Conservation (phyloP, 2,797 vertebrate genomes). For the Botia almorhae region DNA sequence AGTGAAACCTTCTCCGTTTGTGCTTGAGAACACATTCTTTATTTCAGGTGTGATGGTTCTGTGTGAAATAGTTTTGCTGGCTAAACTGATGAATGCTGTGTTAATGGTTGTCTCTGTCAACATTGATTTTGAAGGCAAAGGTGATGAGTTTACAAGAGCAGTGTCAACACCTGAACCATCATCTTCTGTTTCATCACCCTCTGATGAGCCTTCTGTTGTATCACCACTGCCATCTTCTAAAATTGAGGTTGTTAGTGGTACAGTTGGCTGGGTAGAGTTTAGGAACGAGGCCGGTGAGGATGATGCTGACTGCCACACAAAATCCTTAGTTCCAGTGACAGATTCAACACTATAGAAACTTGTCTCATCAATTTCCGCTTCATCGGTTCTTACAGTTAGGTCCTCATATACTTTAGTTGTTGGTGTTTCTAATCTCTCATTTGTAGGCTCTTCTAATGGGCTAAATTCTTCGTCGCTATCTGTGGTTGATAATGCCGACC, state of each 20-base stretch:
- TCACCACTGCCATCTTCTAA: slow-evolving; percentile 65
- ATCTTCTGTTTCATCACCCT: slow-evolving; percentile 39
- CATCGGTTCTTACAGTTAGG: slow-evolving; percentile 67
- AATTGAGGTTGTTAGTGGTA: slow-evolving; percentile 23
- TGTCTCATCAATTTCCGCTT: slow-evolving; percentile 66
- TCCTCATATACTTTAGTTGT: slow-evolving; percentile 55
- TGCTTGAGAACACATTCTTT: slow-evolving; percentile 21
- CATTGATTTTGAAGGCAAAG: slow-evolving; percentile 41
- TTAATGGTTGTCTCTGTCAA: slow-evolving; percentile 31
- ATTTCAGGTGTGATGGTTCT: slow-evolving; percentile 27
- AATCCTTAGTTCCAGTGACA: slow-evolving; percentile 1
- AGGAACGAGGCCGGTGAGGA: slow-evolving; percentile 3
- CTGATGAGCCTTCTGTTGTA: slow-evolving; percentile 50
- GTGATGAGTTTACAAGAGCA: slow-evolving; percentile 42
- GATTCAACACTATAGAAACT: slow-evolving; percentile 36
- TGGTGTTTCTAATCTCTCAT: slow-evolving; percentile 34
- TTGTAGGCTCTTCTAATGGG: slow-evolving; percentile 64
- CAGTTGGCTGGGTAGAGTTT: slow-evolving; percentile 13
- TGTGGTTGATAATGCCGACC: slow-evolving; percentile 53
- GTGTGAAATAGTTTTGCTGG: slow-evolving; percentile 12
- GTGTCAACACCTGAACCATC: slow-evolving; percentile 56
- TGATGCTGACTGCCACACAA: not conserved
- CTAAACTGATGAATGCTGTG: not conserved
- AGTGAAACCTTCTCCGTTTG: not conserved
- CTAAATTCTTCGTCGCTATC: slow-evolving; percentile 63